Evolutionary conservation across 2,113 vertebrate genomes (phyloP).

Genomic region (Ochotona princeps): DNA sequence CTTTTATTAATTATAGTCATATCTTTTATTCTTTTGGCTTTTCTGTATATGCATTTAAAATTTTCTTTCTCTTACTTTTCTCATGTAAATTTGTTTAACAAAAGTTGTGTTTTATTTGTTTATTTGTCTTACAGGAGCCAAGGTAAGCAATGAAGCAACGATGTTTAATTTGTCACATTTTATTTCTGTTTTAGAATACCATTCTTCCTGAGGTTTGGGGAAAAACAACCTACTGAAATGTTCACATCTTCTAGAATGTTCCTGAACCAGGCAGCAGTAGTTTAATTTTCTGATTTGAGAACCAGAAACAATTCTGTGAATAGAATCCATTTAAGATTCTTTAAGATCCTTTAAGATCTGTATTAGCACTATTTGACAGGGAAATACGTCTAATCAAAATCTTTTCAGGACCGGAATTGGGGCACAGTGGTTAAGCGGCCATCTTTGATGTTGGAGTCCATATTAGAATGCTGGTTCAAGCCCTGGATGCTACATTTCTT

Average conservation of each 20-base stretch:
- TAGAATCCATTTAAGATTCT: no score
- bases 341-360: not conserved
- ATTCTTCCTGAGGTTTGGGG: not conserved
- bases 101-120: no score
- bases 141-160: not conserved
- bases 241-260: not conserved
- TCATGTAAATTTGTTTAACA: no score
- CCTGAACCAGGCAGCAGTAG: not conserved
- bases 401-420: no score
- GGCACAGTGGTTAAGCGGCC: no score
- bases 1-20: not conserved
- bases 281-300: not conserved
- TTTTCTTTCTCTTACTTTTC: not conserved
- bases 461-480: no score
- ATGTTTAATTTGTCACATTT: not conserved
- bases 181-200: conserved; percentile 21
- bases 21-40: not conserved
- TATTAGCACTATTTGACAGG: not conserved
- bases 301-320: no score
- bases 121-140: not conserved
- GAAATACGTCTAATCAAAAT: no score
- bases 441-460: no score
- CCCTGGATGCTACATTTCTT: no score
- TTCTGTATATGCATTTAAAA: not conserved
- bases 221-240: not conserved